Conservation (phyloP, 2,113 vertebrate species). For the Zosterops borbonicus region DNA sequence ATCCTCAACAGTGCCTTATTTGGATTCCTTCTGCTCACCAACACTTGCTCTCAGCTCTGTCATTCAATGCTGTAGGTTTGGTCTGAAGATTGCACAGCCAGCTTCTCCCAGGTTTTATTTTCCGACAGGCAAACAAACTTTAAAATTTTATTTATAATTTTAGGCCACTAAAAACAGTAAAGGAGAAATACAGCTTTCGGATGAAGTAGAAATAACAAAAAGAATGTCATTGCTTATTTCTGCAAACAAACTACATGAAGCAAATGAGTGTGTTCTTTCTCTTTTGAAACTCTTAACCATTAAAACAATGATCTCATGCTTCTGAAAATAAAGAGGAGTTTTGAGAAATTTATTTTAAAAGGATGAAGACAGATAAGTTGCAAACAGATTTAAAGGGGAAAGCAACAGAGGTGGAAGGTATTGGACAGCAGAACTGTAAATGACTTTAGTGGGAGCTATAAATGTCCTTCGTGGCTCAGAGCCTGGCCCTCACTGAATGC, state of each 20-base stretch:
- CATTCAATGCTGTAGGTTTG: neutral
- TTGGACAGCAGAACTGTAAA: neutral
- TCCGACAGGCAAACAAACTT: neutral
- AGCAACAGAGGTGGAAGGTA: neutral
- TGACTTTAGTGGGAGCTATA: neutral
- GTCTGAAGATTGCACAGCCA: neutral
- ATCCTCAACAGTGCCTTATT: neutral
- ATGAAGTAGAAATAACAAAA: neutral
- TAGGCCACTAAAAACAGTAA: neutral
- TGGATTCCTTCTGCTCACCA: neutral
- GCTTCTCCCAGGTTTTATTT: neutral
- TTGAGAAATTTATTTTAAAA: slow-evolving; percentile 19
- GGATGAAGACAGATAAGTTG: neutral
- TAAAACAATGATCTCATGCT: slow-evolving; percentile 24
- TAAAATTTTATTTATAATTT: neutral
- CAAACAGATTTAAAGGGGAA: neutral
- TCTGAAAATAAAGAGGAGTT: slow-evolving; percentile 20
- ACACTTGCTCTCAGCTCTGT: neutral
- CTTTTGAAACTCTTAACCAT: slow-evolving; percentile 4
- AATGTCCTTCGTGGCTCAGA: neutral
- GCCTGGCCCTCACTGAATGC: neutral
- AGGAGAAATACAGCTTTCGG: neutral
- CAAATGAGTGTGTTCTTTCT: neutral
- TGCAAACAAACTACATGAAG: slow-evolving; percentile 4
- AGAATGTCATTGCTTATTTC: neutral